These are phyloP conservation scores for Hylia prasina DNA, from an alignment of 2,113 vertebrate genomes.

Conservation along the genomic window DNA sequence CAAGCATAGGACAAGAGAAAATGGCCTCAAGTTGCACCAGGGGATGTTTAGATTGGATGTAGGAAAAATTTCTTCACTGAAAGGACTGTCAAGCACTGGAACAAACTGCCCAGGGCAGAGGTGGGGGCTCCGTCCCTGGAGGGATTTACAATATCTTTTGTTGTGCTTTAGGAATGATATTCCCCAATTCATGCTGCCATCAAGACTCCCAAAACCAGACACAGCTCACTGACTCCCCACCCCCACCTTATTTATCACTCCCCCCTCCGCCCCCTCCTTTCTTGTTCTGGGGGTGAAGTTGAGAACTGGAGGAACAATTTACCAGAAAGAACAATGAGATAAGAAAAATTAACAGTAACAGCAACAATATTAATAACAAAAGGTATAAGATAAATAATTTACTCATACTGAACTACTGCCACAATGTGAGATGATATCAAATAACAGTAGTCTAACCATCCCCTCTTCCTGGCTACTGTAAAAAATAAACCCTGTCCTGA, in stretches of 20 bases:
- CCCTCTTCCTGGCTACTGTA: not conserved
- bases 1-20: not conserved
- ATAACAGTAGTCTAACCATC: not conserved
- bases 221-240: not conserved
- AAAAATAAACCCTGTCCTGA: not conserved
- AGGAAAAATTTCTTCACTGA: not conserved
- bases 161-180: not conserved
- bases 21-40: not conserved
- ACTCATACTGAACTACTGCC: accelerated
- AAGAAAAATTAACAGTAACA: not conserved
- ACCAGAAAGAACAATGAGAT: not conserved
- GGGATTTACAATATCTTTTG: not conserved
- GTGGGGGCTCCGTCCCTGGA: not conserved
- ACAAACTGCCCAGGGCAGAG: not conserved
- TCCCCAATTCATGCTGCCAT: not conserved
- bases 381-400: not conserved
- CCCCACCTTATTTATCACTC: not conserved
- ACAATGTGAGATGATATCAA: not conserved
- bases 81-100: not conserved
- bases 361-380: not conserved
- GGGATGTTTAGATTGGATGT: not conserved
- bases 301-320: not conserved
- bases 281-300: not conserved
- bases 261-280: not conserved
- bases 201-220: not conserved